A percentile compares a stretch with the other conserved stretches of the same genome.
These are phyloP conservation scores for Gadopsis bispinosus DNA, from an alignment of 2,797 vertebrate species.

Conservation along the genomic window DNA sequence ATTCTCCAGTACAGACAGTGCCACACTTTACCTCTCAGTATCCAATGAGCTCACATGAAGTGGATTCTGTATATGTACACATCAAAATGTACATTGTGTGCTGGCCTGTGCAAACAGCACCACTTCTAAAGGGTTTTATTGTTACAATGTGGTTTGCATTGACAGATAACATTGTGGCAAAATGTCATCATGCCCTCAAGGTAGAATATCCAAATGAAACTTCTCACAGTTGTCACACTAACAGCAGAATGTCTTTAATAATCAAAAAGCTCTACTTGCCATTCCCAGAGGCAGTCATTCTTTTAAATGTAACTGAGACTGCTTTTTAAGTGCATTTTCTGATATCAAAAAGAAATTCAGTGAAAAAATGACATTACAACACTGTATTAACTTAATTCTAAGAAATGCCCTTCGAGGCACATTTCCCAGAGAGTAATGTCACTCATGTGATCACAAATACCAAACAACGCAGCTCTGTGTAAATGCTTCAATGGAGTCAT, in stretches of 20 bases:
- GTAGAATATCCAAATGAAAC: slow-evolving; percentile 46
- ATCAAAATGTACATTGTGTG: slow-evolving; percentile 11
- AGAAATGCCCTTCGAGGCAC: slow-evolving; percentile 46
- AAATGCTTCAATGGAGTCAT: slow-evolving; percentile 23
- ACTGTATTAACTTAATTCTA: slow-evolving; percentile 39
- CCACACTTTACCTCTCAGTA: slow-evolving; percentile 1
- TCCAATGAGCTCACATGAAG: background rate
- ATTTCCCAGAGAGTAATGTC: slow-evolving; percentile 27
- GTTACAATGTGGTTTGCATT: slow-evolving; percentile 38
- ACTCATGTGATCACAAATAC: slow-evolving; percentile 24
- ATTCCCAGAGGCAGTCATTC: slow-evolving; percentile 56
- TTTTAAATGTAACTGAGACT: slow-evolving; percentile 40
- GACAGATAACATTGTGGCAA: slow-evolving; percentile 43
- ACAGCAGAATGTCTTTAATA: slow-evolving; percentile 57
- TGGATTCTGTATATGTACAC: background rate
- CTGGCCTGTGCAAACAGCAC: slow-evolving; percentile 16
- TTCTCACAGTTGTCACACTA: slow-evolving; percentile 30
- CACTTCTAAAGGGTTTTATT: slow-evolving; percentile 16
- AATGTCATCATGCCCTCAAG: slow-evolving; percentile 46
- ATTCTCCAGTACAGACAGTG: background rate
- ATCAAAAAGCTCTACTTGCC: slow-evolving; percentile 54
- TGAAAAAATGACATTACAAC: slow-evolving; percentile 51
- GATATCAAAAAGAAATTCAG: slow-evolving; percentile 41
- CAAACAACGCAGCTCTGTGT: slow-evolving; percentile 17
- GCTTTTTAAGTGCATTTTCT: slow-evolving; percentile 53